phyloP scores from a whole-genome alignment of 1,140 invertebrate genomes.

The Macrocentrus cingulum region DNA sequence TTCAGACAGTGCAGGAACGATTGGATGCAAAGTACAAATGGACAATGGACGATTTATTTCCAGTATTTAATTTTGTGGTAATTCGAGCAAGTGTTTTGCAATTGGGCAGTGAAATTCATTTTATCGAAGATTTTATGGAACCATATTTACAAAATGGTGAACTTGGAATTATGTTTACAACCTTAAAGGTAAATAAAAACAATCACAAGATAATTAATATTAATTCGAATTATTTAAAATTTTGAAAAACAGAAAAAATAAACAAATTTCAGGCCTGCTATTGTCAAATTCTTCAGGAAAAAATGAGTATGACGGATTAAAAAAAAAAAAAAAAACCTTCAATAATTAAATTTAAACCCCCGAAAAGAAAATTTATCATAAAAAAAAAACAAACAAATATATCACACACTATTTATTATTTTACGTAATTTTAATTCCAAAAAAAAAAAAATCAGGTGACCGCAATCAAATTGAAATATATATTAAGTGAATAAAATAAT shows the following conservation, averaged over 20 bases:
- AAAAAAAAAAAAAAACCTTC: slow-evolving; percentile 8
- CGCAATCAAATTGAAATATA: background rate
- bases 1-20: slow-evolving; percentile 60
- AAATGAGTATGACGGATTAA: slow-evolving; percentile 62
- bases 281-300: slow-evolving; percentile 73
- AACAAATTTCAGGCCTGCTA: slow-evolving; percentile 66
- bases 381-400: too few species aligned
- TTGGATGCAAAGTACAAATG: slow-evolving; percentile 66
- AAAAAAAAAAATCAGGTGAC: too few species aligned
- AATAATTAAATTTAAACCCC: too few species aligned
- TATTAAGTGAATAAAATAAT: background rate
- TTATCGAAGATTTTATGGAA: slow-evolving; percentile 83
- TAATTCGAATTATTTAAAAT: too few species aligned
- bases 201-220: too few species aligned
- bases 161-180: slow-evolving; percentile 83
- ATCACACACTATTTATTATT: too few species aligned
- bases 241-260: too few species aligned
- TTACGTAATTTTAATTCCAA: too few species aligned
- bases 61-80: slow-evolving; percentile 83
- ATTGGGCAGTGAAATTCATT: slow-evolving; percentile 82
- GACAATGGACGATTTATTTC: slow-evolving; percentile 86
- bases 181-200: slow-evolving; percentile 64
- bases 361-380: too few species aligned
- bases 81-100: slow-evolving; percentile 78
- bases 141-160: slow-evolving; percentile 73